Conservation (phyloP, 2,113 vertebrate genomes). For the Vimba vimba region DNA sequence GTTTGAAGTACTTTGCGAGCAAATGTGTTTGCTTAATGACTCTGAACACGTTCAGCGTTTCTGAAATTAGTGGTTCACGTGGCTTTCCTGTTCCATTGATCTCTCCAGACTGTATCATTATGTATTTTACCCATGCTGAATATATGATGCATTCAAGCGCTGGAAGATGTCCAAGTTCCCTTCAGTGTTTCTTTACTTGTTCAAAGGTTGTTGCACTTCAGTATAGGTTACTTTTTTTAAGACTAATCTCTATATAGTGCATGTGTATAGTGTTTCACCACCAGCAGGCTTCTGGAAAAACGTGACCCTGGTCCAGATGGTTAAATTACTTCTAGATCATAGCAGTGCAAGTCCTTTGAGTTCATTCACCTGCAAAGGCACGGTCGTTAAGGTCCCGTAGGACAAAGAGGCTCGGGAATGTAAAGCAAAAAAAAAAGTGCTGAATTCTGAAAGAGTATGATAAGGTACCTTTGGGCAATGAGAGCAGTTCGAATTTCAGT, state of each 20-base stretch:
- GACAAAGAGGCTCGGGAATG: constrained; percentile 51
- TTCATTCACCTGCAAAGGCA: constrained; percentile 59
- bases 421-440: constrained; percentile 59
- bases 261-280: constrained; percentile 38
- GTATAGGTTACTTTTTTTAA: constrained; percentile 19
- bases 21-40: constrained; percentile 34
- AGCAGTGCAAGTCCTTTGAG: constrained; percentile 28
- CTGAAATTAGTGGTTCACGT: constrained; percentile 9
- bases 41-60: neutral
- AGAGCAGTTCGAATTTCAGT: constrained; percentile 53
- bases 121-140: constrained; percentile 5
- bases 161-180: constrained; percentile 17
- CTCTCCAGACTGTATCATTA: constrained; percentile 33
- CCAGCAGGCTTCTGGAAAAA: constrained; percentile 51
- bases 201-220: neutral
- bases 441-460: constrained; percentile 60
- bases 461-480: constrained; percentile 60
- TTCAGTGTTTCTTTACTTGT: neutral
- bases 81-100: neutral
- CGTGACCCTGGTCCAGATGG: constrained; percentile 65
- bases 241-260: constrained; percentile 47
- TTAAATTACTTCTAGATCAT: constrained; percentile 60
- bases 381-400: constrained; percentile 53
- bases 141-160: neutral
- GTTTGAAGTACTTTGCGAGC: constrained; percentile 20